Evolutionary conservation across 2,888 invertebrate genomes (phyloP).

Genomic region (Drosophila subquinaria): DNA sequence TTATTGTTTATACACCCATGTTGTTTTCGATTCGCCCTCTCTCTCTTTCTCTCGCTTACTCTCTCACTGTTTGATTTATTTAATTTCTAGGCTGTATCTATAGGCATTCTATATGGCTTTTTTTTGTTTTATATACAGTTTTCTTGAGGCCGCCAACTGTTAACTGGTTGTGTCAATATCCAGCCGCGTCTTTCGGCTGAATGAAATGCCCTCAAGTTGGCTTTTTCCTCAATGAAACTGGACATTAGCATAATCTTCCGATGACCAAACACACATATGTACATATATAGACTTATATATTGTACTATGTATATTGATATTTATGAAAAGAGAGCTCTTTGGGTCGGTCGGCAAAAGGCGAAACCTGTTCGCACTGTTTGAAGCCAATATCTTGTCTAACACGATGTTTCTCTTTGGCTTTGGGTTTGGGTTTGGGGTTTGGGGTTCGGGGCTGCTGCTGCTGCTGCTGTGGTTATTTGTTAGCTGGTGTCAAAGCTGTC

Average conservation of each 20-base stretch:
- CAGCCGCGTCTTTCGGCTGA: constrained; percentile 39
- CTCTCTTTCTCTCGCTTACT: constrained; percentile 9
- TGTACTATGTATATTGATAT: constrained; percentile 31
- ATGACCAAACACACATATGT: constrained; percentile 2
- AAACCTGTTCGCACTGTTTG: constrained; percentile 70
- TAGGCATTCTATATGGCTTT: constrained; percentile 43
- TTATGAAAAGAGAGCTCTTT: constrained; percentile 40
- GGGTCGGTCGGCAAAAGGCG: constrained; percentile 32
- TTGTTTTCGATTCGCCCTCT: constrained; percentile 5
- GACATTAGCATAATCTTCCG: constrained; percentile 71
- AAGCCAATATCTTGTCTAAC: constrained; percentile 67
- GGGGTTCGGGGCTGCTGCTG: neutral
- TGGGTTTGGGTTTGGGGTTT: neutral
- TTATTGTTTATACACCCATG: constrained; percentile 58
- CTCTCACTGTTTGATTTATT: constrained; percentile 64
- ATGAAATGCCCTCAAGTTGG: constrained; percentile 68
- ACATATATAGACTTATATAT: constrained; percentile 6
- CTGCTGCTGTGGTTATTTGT: constrained; percentile 71
- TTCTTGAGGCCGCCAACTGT: constrained; percentile 49
- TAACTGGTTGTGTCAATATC: constrained; percentile 78
- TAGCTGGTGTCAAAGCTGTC: constrained; percentile 81
- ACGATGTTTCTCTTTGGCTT: constrained; percentile 42
- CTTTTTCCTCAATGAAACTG: constrained; percentile 78
- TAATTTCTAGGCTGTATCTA: constrained; percentile 32
- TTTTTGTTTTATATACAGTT: constrained; percentile 38